Evolutionary conservation across 2,113 vertebrate species (phyloP).

Genomic region (Cyanocitta stelleri): DNA sequence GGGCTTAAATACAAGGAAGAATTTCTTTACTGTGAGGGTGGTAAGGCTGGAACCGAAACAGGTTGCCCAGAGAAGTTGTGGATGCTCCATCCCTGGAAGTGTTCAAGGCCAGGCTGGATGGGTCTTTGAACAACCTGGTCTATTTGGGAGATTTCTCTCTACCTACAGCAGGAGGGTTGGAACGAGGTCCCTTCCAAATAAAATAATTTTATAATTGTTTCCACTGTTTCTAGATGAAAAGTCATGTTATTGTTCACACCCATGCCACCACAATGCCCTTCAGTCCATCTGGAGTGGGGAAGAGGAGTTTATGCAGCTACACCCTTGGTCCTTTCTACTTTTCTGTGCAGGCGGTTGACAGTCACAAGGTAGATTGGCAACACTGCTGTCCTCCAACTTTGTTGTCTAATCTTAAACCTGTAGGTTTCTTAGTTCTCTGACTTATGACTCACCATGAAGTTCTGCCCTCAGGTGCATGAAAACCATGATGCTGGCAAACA

Average conservation of each 20-base stretch:
- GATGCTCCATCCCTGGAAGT: neutral
- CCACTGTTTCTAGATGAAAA: neutral
- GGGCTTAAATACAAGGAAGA: neutral
- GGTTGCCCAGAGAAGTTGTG: neutral
- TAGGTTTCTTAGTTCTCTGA: neutral
- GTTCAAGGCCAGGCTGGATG: neutral
- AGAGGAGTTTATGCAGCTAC: neutral
- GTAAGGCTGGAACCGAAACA: neutral
- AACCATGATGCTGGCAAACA: neutral
- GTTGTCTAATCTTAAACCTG: neutral
- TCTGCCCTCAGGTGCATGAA: neutral
- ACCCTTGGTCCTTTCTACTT: neutral
- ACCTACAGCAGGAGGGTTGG: neutral
- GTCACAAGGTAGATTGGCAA: neutral
- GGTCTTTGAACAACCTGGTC: neutral
- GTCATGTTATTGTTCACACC: neutral
- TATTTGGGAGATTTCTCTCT: neutral
- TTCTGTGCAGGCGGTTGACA: neutral
- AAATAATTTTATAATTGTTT: neutral
- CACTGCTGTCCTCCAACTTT: neutral
- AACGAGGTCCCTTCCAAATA: neutral
- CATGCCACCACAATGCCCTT: neutral
- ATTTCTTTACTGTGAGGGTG: neutral
- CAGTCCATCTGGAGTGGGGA: neutral
- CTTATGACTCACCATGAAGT: neutral